phyloP scores from a whole-genome alignment of 2,888 invertebrate species.

The Andrena marginata region DNA sequence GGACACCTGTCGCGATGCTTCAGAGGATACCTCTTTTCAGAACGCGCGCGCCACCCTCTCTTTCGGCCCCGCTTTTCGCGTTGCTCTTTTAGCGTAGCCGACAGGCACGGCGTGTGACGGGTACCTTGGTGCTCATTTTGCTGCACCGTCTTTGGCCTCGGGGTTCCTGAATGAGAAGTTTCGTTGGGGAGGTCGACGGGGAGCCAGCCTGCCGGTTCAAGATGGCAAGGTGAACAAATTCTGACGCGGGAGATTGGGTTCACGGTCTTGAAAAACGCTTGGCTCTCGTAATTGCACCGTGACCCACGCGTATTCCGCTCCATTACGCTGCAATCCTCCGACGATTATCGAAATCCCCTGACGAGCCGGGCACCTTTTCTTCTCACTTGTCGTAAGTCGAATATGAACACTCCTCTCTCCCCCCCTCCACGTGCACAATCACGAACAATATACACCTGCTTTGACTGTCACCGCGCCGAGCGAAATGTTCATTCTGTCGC shows the following conservation, averaged over 20 bases:
- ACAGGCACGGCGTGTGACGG: conserved; percentile 31
- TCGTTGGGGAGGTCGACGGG: conserved; percentile 15
- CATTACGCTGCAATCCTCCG: too few species aligned
- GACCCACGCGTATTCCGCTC: too few species aligned
- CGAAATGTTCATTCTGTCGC: too few species aligned
- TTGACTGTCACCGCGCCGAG: too few species aligned
- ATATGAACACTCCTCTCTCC: too few species aligned
- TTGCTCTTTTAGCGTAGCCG: conserved; percentile 31
- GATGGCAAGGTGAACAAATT: conserved; percentile 29
- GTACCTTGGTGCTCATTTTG: conserved; percentile 16
- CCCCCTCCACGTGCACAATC: too few species aligned
- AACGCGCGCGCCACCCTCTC: conserved; percentile 21
- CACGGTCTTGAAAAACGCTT: neutral
- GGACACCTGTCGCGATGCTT: conserved; percentile 62
- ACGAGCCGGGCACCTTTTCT: too few species aligned
- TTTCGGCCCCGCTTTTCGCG: conserved; percentile 17
- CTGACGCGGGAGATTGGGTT: conserved; percentile 3
- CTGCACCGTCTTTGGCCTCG: conserved; percentile 2
- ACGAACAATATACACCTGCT: too few species aligned
- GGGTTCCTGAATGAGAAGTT: conserved; percentile 31
- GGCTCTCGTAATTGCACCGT: neutral
- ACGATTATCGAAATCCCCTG: too few species aligned
- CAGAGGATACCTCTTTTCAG: conserved; percentile 19
- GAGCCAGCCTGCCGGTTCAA: neutral
- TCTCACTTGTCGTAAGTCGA: too few species aligned